These are phyloP conservation scores for Pantala flavescens DNA, from an alignment of 1,140 invertebrate species.

Conservation along the genomic window DNA sequence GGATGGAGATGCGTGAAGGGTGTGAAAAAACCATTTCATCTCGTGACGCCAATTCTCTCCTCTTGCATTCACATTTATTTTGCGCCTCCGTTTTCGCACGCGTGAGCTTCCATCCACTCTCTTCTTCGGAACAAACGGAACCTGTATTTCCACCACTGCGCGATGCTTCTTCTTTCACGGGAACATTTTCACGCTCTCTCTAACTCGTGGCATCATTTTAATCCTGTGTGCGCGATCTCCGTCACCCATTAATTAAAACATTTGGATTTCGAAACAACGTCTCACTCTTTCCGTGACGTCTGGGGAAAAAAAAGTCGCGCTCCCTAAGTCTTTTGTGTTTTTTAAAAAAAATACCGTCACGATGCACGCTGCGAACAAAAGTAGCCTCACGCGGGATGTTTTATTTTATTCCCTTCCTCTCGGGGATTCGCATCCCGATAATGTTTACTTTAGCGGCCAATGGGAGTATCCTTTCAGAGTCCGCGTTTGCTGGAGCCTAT, in stretches of 20 bases:
- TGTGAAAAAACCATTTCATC: slow-evolving; percentile 2
- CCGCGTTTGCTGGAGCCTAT: too few species aligned
- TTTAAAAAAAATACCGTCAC: background rate
- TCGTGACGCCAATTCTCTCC: slow-evolving; percentile 2
- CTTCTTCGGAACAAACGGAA: background rate
- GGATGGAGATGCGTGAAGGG: background rate
- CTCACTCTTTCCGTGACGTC: background rate
- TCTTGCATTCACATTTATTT: background rate
- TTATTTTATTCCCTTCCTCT: too few species aligned
- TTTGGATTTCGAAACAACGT: background rate
- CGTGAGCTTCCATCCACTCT: background rate
- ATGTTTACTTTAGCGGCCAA: too few species aligned
- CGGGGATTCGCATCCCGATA: too few species aligned
- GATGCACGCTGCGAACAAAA: background rate
- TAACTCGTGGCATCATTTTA: background rate
- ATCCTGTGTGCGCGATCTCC: background rate
- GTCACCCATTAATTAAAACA: background rate
- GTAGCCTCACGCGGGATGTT: background rate
- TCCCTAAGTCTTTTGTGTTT: background rate
- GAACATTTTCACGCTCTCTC: background rate
- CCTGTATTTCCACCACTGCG: background rate
- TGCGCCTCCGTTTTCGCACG: background rate
- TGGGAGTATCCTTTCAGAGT: too few species aligned
- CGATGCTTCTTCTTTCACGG: background rate
- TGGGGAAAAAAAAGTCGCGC: background rate